A percentile compares a stretch with the other conserved stretches of the same genome.
Evolutionary conservation across 2,113 vertebrate genomes (phyloP).

Genomic region (Silurus asotus): DNA sequence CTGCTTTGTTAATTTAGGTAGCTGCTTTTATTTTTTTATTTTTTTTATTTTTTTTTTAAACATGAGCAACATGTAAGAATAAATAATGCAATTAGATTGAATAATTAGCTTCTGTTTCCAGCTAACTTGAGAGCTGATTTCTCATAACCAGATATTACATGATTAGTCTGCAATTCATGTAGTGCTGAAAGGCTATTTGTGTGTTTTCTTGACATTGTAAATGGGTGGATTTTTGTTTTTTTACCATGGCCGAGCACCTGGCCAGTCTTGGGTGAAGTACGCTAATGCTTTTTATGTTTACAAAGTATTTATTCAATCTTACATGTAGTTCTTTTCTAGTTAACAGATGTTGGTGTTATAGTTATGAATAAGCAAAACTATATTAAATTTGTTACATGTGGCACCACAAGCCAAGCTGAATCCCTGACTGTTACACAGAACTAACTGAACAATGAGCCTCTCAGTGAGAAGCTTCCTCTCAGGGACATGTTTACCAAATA

Average conservation of each 20-base stretch:
- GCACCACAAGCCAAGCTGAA: constrained; percentile 66
- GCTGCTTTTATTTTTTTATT: no score
- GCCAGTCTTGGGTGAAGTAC: not conserved
- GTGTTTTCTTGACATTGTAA: not conserved
- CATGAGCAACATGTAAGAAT: not conserved
- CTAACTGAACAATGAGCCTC: constrained; percentile 76
- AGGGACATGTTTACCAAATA: constrained; percentile 81
- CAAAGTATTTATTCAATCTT: constrained; percentile 7
- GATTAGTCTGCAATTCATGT: not conserved
- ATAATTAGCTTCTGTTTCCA: not conserved
- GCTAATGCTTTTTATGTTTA: constrained; percentile 6
- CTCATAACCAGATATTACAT: not conserved
- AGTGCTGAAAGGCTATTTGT: not conserved
- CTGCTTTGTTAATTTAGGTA: not conserved
- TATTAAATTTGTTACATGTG: constrained; percentile 68
- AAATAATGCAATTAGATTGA: not conserved
- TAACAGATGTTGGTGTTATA: not conserved
- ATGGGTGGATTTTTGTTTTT: not conserved
- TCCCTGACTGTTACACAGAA: constrained; percentile 54
- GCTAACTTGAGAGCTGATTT: not conserved
- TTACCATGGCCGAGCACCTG: not conserved
- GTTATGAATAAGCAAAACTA: not conserved
- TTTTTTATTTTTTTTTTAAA: not conserved
- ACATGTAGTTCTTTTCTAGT: not conserved
- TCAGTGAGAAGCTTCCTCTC: constrained; percentile 87